Percentiles rank a stretch among this genome's conserved stretches.
Conservation (phyloP, 1,140 invertebrate genomes). For the Melanaphis sacchari region DNA sequence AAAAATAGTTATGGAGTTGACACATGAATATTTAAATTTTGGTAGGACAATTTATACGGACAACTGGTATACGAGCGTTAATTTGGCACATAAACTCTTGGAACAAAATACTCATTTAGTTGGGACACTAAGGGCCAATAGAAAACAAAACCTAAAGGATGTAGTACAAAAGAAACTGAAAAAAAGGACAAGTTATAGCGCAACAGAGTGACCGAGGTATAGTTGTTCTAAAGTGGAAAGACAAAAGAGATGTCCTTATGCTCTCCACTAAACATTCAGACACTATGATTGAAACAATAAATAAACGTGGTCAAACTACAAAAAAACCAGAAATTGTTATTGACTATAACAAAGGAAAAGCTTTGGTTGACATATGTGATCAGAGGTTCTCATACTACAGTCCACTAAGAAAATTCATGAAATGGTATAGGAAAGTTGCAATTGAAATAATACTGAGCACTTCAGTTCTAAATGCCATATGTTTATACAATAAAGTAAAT, state of each 20-base stretch:
- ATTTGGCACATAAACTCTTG: slow-evolving; percentile 16
- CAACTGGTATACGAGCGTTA: neutral
- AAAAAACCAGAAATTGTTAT: slow-evolving; percentile 63
- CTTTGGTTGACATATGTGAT: slow-evolving; percentile 63
- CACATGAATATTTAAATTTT: slow-evolving; percentile 18
- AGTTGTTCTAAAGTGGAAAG: slow-evolving; percentile 60
- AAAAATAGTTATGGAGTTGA: slow-evolving; percentile 7
- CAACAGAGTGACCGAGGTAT: slow-evolving; percentile 56
- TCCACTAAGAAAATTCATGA: slow-evolving; percentile 62
- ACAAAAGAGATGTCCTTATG: slow-evolving; percentile 58
- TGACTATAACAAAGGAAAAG: slow-evolving; percentile 64
- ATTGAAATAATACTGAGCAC: slow-evolving; percentile 63
- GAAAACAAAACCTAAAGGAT: slow-evolving; percentile 52
- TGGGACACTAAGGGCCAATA: slow-evolving; percentile 47
- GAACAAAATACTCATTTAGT: slow-evolving; percentile 54
- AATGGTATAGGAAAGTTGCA: slow-evolving; percentile 64
- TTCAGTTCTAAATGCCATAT: slow-evolving; percentile 62
- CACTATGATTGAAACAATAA: slow-evolving; percentile 50
- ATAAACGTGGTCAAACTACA: slow-evolving; percentile 51
- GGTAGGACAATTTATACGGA: neutral
- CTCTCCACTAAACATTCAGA: slow-evolving; percentile 58
- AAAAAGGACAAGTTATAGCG: slow-evolving; percentile 53
- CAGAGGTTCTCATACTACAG: slow-evolving; percentile 63
- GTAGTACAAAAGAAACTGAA: slow-evolving; percentile 41
- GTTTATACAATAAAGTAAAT: slow-evolving; percentile 60